phyloP scores from a whole-genome alignment of 1,140 invertebrate genomes.

The Delia radicum region DNA sequence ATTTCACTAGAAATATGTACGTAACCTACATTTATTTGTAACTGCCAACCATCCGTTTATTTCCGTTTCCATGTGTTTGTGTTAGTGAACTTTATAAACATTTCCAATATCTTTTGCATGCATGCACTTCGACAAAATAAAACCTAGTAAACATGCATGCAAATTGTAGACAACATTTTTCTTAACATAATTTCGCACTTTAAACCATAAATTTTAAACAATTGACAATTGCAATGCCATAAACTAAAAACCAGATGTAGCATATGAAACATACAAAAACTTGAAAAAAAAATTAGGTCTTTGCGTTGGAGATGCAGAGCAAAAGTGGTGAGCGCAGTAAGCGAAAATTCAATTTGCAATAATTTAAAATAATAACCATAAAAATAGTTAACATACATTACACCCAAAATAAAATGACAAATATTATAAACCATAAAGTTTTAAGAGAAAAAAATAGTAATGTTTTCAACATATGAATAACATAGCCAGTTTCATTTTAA shows the following conservation, averaged over 20 bases:
- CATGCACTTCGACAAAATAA: neutral
- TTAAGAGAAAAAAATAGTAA: neutral
- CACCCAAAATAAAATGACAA: slow-evolving; percentile 8
- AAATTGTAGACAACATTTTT: slow-evolving; percentile 7
- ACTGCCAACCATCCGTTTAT: neutral
- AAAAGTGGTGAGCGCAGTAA: neutral
- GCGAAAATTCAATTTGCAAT: slow-evolving; percentile 20
- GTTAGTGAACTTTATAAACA: neutral
- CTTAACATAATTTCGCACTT: slow-evolving; percentile 15
- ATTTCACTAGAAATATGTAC: slow-evolving; percentile 11
- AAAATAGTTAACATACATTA: slow-evolving; percentile 9
- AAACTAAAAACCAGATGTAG: neutral
- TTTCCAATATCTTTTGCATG: neutral
- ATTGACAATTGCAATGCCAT: slow-evolving; percentile 19
- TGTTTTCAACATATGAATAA: neutral
- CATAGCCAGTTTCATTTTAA: too few species aligned
- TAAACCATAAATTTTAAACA: slow-evolving; percentile 22
- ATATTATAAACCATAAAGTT: slow-evolving; percentile 10
- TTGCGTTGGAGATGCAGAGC: neutral
- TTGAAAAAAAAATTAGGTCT: neutral
- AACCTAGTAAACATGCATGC: neutral
- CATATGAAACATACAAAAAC: neutral
- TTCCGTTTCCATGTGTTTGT: neutral
- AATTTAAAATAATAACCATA: slow-evolving; percentile 22
- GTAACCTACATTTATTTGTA: slow-evolving; percentile 6